Conservation (phyloP, 2,797 vertebrate genomes). For the Vultur gryphus region DNA sequence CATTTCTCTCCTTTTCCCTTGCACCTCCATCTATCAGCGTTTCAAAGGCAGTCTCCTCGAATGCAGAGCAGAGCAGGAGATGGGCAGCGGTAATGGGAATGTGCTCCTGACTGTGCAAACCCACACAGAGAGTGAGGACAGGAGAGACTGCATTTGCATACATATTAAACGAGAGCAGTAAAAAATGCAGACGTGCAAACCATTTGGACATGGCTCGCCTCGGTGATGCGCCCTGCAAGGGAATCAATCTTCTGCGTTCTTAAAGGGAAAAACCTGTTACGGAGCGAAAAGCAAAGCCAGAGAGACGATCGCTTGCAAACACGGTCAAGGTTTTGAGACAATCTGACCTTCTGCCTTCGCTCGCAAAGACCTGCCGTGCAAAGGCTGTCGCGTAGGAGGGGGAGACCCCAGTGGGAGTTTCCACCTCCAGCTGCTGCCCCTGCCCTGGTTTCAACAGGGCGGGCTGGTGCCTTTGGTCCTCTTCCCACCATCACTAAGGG, state of each 20-base stretch:
- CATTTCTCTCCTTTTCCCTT: conserved; percentile 70
- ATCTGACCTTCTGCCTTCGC: background rate
- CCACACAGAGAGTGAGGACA: conserved; percentile 83
- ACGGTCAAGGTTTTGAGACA: background rate
- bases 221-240: conserved; percentile 72
- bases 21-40: conserved; percentile 78
- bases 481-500: background rate
- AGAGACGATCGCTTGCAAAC: background rate
- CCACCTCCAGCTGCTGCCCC: background rate
- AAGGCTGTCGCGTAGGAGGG: background rate
- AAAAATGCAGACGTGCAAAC: conserved; percentile 88
- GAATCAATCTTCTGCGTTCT: conserved; percentile 78
- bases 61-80: conserved; percentile 71
- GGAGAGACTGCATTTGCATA: conserved; percentile 93
- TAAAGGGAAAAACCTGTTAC: conserved; percentile 68
- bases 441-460: background rate
- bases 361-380: background rate
- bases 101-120: conserved; percentile 88
- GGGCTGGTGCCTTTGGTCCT: background rate
- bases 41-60: conserved; percentile 75
- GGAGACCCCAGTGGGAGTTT: background rate
- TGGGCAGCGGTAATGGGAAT: conserved; percentile 77
- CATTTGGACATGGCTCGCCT: conserved; percentile 81
- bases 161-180: conserved; percentile 94
- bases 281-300: conserved; percentile 18